Percentiles rank a stretch among this genome's conserved stretches.
These are phyloP conservation scores for Florisuga fusca DNA, from an alignment of 2,797 vertebrate species.

Conservation along the genomic window DNA sequence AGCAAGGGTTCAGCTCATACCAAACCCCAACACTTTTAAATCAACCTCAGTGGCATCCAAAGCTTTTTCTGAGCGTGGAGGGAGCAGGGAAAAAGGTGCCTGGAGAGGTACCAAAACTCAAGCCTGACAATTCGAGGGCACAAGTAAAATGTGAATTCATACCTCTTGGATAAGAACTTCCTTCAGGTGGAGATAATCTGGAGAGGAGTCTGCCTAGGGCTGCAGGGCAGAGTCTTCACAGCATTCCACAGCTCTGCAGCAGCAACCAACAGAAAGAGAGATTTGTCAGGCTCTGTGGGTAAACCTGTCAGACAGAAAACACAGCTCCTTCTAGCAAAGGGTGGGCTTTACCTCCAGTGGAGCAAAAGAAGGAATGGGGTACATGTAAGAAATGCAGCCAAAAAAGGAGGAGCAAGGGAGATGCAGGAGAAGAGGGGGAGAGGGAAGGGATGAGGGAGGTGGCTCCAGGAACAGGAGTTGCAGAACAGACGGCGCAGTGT, in stretches of 20 bases:
- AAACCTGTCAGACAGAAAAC: background rate
- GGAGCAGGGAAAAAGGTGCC: background rate
- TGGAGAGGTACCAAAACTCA: background rate
- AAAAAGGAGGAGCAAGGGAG: background rate
- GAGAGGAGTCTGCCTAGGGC: background rate
- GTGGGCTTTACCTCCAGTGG: background rate
- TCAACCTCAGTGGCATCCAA: background rate
- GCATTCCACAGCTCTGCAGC: conserved; percentile 66
- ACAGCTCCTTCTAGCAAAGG: background rate
- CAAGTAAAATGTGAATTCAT: background rate
- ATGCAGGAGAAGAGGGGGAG: background rate
- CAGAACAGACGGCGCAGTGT: background rate
- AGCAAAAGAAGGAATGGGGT: background rate
- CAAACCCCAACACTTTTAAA: background rate
- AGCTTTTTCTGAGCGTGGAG: background rate
- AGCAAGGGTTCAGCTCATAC: background rate
- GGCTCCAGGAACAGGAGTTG: background rate
- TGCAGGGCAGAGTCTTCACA: conserved; percentile 62
- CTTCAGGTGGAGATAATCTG: conserved; percentile 26
- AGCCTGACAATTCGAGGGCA: fast-evolving
- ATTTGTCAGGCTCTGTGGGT: background rate
- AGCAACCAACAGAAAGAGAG: background rate
- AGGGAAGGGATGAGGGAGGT: background rate
- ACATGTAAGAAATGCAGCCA: background rate
- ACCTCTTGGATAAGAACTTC: conserved; percentile 41